Percentiles rank a stretch among this genome's conserved stretches.
Evolutionary conservation across 2,797 vertebrate genomes (phyloP).

Genomic region (Otus scops): DNA sequence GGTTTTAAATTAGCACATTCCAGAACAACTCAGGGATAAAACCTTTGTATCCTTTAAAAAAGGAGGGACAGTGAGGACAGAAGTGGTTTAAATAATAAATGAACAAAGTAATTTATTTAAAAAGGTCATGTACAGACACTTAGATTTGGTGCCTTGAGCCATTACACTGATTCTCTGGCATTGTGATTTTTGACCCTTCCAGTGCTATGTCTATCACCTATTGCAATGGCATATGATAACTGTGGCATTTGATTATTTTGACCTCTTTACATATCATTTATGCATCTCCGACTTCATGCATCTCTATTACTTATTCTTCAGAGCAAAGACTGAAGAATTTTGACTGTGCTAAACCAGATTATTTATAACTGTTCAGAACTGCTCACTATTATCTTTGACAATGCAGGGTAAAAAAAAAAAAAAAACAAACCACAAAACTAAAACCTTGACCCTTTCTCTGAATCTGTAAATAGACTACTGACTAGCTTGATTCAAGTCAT

Average conservation of each 20-base stretch:
- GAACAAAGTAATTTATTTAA: background rate
- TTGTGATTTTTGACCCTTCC: background rate
- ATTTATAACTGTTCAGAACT: background rate
- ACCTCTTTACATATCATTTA: background rate
- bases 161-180: background rate
- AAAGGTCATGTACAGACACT: background rate
- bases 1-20: background rate
- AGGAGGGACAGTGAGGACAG: background rate
- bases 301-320: background rate
- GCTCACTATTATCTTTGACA: background rate
- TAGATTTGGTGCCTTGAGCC: background rate
- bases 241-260: background rate
- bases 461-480: background rate
- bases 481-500: background rate
- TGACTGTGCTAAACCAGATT: background rate
- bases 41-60: background rate
- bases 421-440: rapidly evolving
- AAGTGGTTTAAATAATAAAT: background rate
- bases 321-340: background rate
- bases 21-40: background rate
- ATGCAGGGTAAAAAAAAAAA: background rate
- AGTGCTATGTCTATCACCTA: background rate
- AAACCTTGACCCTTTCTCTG: background rate
- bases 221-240: background rate
- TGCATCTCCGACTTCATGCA: background rate